Percentiles rank a stretch among this genome's conserved stretches.
Conservation (phyloP, 2,113 vertebrate genomes). For the Beaufortia kweichowensis region DNA sequence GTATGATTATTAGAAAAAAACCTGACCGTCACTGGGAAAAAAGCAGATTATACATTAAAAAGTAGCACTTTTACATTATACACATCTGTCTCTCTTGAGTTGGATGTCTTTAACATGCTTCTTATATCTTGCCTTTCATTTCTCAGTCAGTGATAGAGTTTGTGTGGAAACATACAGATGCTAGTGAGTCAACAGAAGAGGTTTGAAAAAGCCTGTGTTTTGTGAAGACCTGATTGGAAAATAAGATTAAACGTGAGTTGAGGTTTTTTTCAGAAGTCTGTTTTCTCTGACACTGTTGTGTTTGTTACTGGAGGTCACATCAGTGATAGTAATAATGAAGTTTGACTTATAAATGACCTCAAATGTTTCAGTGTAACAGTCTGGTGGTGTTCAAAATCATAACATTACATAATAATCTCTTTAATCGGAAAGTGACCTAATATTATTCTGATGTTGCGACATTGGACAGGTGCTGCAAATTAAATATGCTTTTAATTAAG, state of each 20-base stretch:
- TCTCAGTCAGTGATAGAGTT: background rate
- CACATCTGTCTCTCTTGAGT: too few relatives aligned
- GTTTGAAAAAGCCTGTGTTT: too few relatives aligned
- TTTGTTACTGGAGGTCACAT: background rate
- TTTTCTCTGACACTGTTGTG: conserved; percentile 15
- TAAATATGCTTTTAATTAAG: conserved; percentile 15
- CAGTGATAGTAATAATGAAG: too few relatives aligned
- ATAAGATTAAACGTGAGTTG: conserved; percentile 43
- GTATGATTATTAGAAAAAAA: too few relatives aligned
- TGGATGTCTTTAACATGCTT: conserved; percentile 3
- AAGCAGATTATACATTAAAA: too few relatives aligned
- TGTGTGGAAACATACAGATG: conserved; percentile 16
- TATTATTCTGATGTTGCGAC: conserved; percentile 1
- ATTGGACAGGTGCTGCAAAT: conserved; percentile 5
- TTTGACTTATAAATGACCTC: background rate
- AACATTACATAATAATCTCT: background rate
- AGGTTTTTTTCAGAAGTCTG: background rate
- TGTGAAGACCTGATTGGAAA: conserved; percentile 40
- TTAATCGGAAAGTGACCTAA: conserved; percentile 12
- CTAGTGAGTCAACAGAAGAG: background rate
- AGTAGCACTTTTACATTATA: too few relatives aligned
- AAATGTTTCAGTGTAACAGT: background rate
- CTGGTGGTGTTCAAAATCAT: background rate
- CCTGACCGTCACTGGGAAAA: too few relatives aligned
- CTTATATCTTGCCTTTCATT: conserved; percentile 16